These are phyloP conservation scores for Pteruthius melanotis DNA, from an alignment of 2,113 vertebrate genomes.

Conservation along the genomic window DNA sequence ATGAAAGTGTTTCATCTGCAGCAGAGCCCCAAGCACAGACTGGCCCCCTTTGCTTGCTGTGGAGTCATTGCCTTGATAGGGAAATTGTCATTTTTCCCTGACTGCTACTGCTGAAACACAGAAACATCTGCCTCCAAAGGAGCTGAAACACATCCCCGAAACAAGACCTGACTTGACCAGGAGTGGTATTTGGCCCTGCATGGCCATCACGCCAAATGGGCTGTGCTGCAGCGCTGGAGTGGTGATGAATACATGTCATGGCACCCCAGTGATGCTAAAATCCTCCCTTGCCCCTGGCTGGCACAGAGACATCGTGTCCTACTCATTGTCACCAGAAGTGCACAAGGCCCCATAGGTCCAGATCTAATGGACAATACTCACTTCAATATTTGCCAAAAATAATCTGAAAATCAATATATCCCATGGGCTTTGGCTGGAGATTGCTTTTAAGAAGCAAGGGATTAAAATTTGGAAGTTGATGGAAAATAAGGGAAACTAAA, in stretches of 20 bases:
- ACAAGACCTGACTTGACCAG: not conserved
- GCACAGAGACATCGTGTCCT: not conserved
- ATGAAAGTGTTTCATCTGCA: not conserved
- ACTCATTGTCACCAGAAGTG: not conserved
- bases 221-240: fast-evolving
- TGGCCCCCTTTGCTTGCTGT: not conserved
- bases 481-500: not conserved
- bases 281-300: not conserved
- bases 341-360: not conserved
- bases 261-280: not conserved
- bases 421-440: not conserved
- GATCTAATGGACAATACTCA: not conserved
- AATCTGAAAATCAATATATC: not conserved
- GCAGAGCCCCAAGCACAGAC: not conserved
- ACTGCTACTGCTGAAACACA: not conserved
- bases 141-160: not conserved
- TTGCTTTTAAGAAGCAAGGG: not conserved
- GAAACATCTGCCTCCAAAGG: not conserved
- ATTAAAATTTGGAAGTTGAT: not conserved
- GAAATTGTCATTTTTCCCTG: not conserved
- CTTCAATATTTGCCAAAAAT: not conserved
- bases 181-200: not conserved
- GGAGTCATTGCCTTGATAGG: not conserved
- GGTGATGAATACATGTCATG: not conserved
- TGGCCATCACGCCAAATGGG: fast-evolving